phyloP scores from a whole-genome alignment of 1,140 invertebrate species.

The Drosophila obscura region DNA sequence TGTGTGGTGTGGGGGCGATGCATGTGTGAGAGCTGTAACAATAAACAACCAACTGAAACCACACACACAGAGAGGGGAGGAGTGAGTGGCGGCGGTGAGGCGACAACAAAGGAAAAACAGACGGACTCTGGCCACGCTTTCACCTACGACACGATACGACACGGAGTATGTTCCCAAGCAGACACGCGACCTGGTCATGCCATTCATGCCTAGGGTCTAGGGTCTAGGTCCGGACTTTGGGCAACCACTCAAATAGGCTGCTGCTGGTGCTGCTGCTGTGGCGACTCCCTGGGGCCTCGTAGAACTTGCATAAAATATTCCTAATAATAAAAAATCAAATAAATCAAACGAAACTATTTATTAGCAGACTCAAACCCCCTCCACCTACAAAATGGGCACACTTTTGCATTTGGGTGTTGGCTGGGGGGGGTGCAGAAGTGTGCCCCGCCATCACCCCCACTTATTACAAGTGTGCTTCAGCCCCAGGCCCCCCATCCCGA shows the following conservation, averaged over 20 bases:
- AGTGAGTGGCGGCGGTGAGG: background rate
- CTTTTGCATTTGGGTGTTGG: constrained; percentile 8
- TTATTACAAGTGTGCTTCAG: constrained; percentile 56
- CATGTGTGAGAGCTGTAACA: constrained; percentile 67
- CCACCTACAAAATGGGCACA: constrained; percentile 1
- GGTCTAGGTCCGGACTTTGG: no score
- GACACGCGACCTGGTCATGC: constrained; percentile 56
- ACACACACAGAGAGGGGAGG: background rate
- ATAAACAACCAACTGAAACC: constrained; percentile 69
- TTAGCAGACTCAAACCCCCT: constrained; percentile 24
- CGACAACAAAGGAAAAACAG: constrained; percentile 50
- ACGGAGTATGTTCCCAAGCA: constrained; percentile 48
- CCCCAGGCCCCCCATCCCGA: constrained; percentile 5
- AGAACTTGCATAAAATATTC: constrained; percentile 71
- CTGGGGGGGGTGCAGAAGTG: constrained; percentile 1
- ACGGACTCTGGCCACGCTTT: no score
- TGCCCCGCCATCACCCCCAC: constrained; percentile 24
- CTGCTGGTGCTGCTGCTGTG: background rate
- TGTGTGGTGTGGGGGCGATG: constrained; percentile 15
- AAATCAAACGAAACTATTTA: constrained; percentile 76
- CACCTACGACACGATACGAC: background rate
- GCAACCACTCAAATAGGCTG: background rate
- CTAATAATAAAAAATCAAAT: constrained; percentile 80
- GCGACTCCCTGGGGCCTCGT: constrained; percentile 48
- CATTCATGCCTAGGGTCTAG: background rate